Evolutionary conservation across 2,888 invertebrate species (phyloP), one percentile per base, ranked within the genome.

Genomic region (Timema cristinae): DNA sequence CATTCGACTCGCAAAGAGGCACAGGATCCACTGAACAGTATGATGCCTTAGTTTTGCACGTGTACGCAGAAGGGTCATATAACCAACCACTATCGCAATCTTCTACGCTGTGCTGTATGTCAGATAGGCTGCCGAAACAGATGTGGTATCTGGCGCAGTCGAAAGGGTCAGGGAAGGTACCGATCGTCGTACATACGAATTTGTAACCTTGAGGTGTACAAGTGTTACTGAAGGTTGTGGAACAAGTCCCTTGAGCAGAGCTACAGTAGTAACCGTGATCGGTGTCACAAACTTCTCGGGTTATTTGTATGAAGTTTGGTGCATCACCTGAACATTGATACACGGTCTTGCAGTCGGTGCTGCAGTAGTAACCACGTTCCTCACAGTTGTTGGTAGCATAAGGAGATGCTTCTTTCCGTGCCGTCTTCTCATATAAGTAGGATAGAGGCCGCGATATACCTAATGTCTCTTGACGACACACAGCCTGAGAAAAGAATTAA

Each of bases 91-190:
- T 10, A 0, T 68, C 68, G 32, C 68, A 68, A 7, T 54, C 32
- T 9, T n/a, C 4, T 6, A 16, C 50, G 47, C 54, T 32, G n/a
- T 32, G n/a, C 4, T 47, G 52, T 5, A 32, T n/a, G 7, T 54
- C 32, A 2, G 6, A 10, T 6, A 11, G 5, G 48, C 13, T 11
- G 13, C 13, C 32, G 6, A 16, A 47, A 54, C 68, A 68, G 13
- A 47, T 68, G 54, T 68, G 52, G 47, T 51, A 68, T n/a, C 51
- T 52, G 15, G 68, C 48, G n/a, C 68, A 68, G 52, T 68, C 68
- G n/a, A 51, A 68, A 68, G 68, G 68, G 9, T 68, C 68, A 5
- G 68, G 68, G 8, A 68, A 68, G 15, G 51, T 54, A 52, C 68
- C 68, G 11, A 54, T 32, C 13, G 32, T n/a, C 10, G 68, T 68